Evolutionary conservation across 2,797 vertebrate species (phyloP).

Genomic region (Pipistrellus pygmaeus): DNA sequence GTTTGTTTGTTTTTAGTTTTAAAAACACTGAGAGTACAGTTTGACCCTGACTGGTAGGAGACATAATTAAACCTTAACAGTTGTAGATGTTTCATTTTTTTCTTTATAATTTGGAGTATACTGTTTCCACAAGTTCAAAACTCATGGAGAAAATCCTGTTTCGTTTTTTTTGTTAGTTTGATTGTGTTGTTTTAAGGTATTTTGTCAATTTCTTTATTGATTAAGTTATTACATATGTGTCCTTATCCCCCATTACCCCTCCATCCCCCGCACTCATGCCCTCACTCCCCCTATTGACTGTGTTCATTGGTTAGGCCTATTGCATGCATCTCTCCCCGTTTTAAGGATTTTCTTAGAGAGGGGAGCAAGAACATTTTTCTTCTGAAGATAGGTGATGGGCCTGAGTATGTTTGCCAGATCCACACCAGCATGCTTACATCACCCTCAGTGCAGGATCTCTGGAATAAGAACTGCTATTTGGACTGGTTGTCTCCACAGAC

Average conservation of each 20-base stretch:
- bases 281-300: no score
- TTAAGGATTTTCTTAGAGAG: neutral
- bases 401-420: accelerated
- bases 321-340: neutral
- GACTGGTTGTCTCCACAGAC: no score
- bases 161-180: no score
- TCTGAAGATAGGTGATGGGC: accelerated
- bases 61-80: neutral
- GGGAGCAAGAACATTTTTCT: neutral
- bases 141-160: neutral
- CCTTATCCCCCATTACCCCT: no score
- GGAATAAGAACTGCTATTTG: neutral
- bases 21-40: neutral
- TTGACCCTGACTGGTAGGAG: neutral
- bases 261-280: no score
- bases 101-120: neutral
- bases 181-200: neutral
- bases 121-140: neutral
- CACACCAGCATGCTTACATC: accelerated
- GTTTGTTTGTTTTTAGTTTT: neutral
- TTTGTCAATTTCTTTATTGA: no score
- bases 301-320: no score
- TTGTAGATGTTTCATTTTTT: neutral
- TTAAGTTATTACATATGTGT: no score
- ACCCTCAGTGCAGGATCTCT: accelerated